These are phyloP conservation scores for Microctenopoma stevenorrisi DNA, from an alignment of 2,797 vertebrate species.

Conservation along the genomic window DNA sequence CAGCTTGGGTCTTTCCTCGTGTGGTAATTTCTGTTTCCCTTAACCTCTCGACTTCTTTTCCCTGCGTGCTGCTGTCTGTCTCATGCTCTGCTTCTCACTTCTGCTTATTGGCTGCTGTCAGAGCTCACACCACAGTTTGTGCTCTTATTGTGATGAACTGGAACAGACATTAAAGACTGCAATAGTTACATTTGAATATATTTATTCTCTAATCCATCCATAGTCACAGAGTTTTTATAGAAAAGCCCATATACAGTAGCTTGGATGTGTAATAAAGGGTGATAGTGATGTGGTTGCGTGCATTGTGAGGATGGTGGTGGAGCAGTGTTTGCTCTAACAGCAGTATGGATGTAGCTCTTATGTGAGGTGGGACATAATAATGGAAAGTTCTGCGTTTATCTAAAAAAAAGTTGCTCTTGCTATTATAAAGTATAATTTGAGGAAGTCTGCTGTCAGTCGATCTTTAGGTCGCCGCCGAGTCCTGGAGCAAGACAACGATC, in stretches of 20 bases:
- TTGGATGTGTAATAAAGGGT: conserved; percentile 42
- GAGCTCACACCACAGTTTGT: conserved; percentile 16
- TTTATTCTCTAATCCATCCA: conserved; percentile 4
- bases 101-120: conserved; percentile 50
- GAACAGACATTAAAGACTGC: not conserved
- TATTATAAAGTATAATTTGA: no score
- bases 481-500: no score
- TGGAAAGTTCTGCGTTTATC: conserved; percentile 64
- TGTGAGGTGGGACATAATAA: conserved; percentile 41
- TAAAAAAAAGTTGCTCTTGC: no score
- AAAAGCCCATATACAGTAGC: conserved; percentile 3
- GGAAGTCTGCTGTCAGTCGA: no score
- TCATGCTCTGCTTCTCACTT: conserved; percentile 55
- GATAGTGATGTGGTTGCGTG: conserved; percentile 29
- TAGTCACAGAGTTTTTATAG: conserved; percentile 6
- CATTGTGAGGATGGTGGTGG: conserved; percentile 26
- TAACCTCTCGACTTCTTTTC: conserved; percentile 44
- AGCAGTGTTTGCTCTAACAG: conserved; percentile 36
- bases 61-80: conserved; percentile 46
- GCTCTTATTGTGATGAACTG: not conserved
- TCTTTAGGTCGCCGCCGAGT: no score
- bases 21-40: conserved; percentile 60
- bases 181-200: not conserved
- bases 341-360: conserved; percentile 24
- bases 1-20: conserved; percentile 58